Base-by-base conservation (phyloP, 2,113 vertebrate genomes). In the Lepus americanus region DNA sequence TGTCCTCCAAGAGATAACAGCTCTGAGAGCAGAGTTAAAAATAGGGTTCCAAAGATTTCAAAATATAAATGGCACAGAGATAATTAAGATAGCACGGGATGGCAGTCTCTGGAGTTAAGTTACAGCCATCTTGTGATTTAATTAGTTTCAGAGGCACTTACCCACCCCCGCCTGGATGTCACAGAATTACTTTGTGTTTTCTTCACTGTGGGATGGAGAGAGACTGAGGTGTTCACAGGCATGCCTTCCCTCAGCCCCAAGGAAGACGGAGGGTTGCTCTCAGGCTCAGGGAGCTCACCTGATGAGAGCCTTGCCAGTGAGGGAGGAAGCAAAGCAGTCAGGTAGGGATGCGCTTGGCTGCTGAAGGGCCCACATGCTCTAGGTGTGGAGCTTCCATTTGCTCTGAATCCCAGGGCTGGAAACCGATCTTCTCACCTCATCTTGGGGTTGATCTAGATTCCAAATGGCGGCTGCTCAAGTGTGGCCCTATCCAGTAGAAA, bases 11-110 rank as follows among this genome's bases (percentile, higher is more conserved):
- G 61, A 90, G 64, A 33, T 44, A 95, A 64, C 61, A 90, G 53
- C 64, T 79, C 84, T 51, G 84, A 85, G 19, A 87, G 1, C 64
- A 94, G 27, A 76, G 73, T 88, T 53, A 77, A 96, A 93, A 95
- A 95, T 81, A 94, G 66, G 23, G 39, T 85, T 66, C 53, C 89
- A 90, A 92, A 76, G 89, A 91, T 89, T 94, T 96, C 94, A 87
- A 94, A 94, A 89, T 92, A 59, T 61, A 93, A 95, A 91, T 8
- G 36, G 64, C 44, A 70, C 1, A 2, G 89, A 92, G 93, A 83
- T 96, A 86, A 97, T 91, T 91, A 91, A 95, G 92, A 87, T 20
- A 83, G 44, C 20, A 6, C 31, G 49, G 64, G 39, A 79, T n/a
- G 59, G 78, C 64, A 79, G 79, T 74, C 51, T 89, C 84, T 66